Conservation (phyloP, 2,797 vertebrate species). For the Limnodromus scolopaceus region DNA sequence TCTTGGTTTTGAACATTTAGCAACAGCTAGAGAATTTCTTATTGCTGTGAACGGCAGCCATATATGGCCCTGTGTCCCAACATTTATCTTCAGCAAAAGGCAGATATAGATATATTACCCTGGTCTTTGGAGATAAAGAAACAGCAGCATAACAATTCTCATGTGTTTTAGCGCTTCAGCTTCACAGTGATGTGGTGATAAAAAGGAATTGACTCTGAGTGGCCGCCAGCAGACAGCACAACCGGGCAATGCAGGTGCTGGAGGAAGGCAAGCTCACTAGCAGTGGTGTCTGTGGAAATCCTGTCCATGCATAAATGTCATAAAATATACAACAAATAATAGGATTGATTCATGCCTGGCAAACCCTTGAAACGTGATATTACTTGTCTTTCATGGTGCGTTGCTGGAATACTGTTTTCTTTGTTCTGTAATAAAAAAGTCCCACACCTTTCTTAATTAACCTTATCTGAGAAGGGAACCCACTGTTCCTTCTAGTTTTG, state of each 20-base stretch:
- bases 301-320: neutral
- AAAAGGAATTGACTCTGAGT: neutral
- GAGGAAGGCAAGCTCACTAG: neutral
- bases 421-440: neutral
- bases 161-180: neutral
- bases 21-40: neutral
- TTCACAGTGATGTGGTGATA: neutral
- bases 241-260: neutral
- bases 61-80: neutral
- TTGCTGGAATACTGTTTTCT: neutral
- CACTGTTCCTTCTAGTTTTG: neutral
- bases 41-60: neutral
- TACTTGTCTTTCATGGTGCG: neutral
- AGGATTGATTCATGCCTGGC: neutral
- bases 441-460: neutral
- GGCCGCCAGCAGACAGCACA: neutral
- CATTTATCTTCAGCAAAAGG: neutral
- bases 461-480: neutral
- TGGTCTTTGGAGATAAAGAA: constrained; percentile 1
- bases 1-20: neutral
- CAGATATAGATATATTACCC: constrained; percentile 12
- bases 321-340: neutral
- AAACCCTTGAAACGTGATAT: neutral
- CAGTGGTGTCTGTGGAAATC: neutral
- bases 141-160: neutral